Evolutionary conservation across 2,113 vertebrate genomes (phyloP).

Genomic region (Monarcha castaneiventris): DNA sequence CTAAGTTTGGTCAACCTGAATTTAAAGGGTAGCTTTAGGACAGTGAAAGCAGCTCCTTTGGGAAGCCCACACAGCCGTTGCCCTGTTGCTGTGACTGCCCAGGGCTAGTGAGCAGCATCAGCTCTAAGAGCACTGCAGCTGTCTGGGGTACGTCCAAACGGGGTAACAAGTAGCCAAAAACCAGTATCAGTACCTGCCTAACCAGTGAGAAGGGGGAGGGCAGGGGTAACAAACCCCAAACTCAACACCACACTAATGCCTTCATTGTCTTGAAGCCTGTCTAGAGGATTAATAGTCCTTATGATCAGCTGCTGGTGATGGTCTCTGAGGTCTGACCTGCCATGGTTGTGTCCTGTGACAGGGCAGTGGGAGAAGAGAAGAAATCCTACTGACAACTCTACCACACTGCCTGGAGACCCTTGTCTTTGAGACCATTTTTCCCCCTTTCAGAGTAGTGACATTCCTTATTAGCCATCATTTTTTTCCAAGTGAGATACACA

Average conservation of each 20-base stretch:
- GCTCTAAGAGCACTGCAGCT: fast-evolving
- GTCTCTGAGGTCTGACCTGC: background rate
- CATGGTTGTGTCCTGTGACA: background rate
- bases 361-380: background rate
- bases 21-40: background rate
- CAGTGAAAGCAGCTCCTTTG: background rate
- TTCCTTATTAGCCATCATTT: background rate
- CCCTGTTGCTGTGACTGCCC: background rate
- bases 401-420: background rate
- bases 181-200: background rate
- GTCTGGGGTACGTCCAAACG: background rate
- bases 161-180: fast-evolving
- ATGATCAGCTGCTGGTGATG: fast-evolving
- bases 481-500: background rate
- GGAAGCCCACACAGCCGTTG: background rate
- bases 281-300: background rate
- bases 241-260: too few relatives aligned
- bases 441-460: background rate
- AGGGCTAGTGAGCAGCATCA: background rate
- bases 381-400: background rate
- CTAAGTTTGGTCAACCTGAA: background rate
- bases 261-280: background rate
- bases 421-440: background rate
- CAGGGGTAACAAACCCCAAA: background rate
- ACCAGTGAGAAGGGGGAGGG: background rate